Percentiles rank a stretch among this genome's conserved stretches.
Evolutionary conservation across 2,797 vertebrate genomes (phyloP).

Genomic region (Tympanoctomys barrerae): DNA sequence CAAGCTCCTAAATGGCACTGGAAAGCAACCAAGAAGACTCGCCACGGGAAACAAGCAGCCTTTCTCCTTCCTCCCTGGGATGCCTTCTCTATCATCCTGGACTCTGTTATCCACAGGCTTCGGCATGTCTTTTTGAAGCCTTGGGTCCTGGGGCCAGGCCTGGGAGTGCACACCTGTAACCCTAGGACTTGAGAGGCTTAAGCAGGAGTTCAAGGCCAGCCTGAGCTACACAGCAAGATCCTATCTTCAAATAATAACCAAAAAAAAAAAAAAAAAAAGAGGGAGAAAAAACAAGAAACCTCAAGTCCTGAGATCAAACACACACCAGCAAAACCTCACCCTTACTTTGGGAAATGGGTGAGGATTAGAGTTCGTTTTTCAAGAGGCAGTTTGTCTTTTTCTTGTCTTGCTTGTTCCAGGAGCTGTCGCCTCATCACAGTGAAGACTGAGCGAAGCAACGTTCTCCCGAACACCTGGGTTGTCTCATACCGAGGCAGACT

Average conservation of each 20-base stretch:
- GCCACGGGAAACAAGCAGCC: background rate
- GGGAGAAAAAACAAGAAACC: background rate
- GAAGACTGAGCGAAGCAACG: conserved; percentile 96
- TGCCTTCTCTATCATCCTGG: background rate
- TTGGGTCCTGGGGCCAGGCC: background rate
- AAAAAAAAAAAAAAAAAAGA: no score
- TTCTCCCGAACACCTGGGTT: conserved; percentile 98
- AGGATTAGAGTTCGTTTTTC: conserved; percentile 99
- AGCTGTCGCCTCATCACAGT: conserved; percentile 98
- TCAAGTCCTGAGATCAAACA: background rate
- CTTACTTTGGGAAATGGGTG: conserved; percentile 99
- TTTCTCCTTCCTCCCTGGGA: background rate
- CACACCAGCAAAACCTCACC: rapidly evolving
- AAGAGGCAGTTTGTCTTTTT: conserved; percentile 98
- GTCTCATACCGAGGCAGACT: conserved; percentile 98
- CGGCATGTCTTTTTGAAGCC: no score
- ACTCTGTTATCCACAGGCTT: background rate
- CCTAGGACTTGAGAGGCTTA: background rate
- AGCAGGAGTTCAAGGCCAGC: background rate
- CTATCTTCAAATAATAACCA: background rate
- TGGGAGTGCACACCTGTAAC: background rate
- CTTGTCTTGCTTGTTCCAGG: conserved; percentile 97
- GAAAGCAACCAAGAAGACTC: background rate
- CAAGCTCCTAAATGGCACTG: background rate
- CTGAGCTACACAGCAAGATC: background rate